Base-by-base conservation (phyloP, 1,140 invertebrate genomes). In the Bathynomus jamesi region DNA sequence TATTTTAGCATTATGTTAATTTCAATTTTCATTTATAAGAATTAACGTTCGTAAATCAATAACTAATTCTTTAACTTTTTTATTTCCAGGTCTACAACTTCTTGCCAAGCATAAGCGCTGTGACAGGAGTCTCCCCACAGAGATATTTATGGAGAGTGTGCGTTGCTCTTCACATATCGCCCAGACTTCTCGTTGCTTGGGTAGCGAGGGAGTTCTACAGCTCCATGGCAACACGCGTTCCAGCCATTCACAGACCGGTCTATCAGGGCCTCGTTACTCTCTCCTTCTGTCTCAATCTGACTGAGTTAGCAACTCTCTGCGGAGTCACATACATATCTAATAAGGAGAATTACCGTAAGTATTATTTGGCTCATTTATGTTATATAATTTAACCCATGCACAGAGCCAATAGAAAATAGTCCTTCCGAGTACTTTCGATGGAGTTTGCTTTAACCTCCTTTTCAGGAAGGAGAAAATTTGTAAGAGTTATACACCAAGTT, bases 261-360 rank as follows among this genome's bases (percentile, higher is more conserved):
- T 87, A 89, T 77, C 86, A 87, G 77, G 76, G 75, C 1, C 83
- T 94, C 79, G 85, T 93, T 32, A 87, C 87, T 74, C 81, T 90
- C 27, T 91, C 91, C 78, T 93, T 92, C 80, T 93, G 90, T 89
- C 85, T 90, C 71, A 93, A 94, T 83, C 86, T 91, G 73, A 85
- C 91, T 78, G 93, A 95, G 84, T 87, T 95, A 72, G 87, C 88
- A 65, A 87, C 91, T 46, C 85, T 95, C 11, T 89, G 90, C 78
- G 92, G 92, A 62, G 93, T 95, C 17, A 94, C 93, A 17, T 95
- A 94, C 82, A 91, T 96, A 80, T 94, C 93, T 31, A 95, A 95
- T 82, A 88, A 89, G 81, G 93, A 95, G 84, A 96, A 96, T 83
- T 96, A 95, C 85, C 91, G 94, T 95, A 85, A 90, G 91, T 89